Evolutionary conservation across 2,113 vertebrate species (phyloP).

Genomic region (Cinclus cinclus): DNA sequence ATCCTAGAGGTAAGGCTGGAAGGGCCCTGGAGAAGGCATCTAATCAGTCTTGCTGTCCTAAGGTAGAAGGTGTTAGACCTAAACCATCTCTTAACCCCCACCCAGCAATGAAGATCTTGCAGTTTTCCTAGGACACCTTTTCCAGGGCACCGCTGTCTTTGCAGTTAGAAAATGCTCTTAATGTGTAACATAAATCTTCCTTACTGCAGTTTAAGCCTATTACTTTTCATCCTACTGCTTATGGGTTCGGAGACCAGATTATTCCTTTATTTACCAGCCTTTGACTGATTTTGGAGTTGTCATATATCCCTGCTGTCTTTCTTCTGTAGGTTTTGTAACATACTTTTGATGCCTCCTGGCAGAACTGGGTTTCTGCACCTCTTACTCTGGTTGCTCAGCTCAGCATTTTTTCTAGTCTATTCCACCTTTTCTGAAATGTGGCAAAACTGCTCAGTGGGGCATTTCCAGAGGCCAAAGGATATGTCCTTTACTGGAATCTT

Average conservation of each 20-base stretch:
- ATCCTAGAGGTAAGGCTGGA: background rate
- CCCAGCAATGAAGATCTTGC: background rate
- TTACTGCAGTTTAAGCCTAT: slow-evolving; percentile 19
- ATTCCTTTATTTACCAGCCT: slow-evolving; percentile 33
- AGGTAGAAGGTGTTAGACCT: background rate
- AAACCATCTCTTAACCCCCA: background rate
- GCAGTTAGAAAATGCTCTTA: slow-evolving; percentile 25
- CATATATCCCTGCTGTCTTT: background rate
- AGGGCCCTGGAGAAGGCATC: background rate
- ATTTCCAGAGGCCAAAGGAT: background rate
- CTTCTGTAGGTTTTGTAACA: background rate
- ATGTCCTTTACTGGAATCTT: background rate
- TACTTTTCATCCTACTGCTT: slow-evolving; percentile 32
- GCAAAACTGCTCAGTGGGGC: background rate
- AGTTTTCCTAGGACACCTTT: background rate
- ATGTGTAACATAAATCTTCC: slow-evolving; percentile 20
- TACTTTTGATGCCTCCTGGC: background rate
- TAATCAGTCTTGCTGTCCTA: background rate
- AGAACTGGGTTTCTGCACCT: slow-evolving; percentile 41
- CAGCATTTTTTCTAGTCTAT: background rate
- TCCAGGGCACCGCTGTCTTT: background rate
- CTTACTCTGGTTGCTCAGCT: background rate
- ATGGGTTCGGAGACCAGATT: slow-evolving; percentile 10
- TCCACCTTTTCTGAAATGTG: background rate
- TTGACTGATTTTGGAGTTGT: slow-evolving; percentile 7